Base-by-base conservation (phyloP, 2,797 vertebrate genomes). In the Gymnopithys bicolor region DNA sequence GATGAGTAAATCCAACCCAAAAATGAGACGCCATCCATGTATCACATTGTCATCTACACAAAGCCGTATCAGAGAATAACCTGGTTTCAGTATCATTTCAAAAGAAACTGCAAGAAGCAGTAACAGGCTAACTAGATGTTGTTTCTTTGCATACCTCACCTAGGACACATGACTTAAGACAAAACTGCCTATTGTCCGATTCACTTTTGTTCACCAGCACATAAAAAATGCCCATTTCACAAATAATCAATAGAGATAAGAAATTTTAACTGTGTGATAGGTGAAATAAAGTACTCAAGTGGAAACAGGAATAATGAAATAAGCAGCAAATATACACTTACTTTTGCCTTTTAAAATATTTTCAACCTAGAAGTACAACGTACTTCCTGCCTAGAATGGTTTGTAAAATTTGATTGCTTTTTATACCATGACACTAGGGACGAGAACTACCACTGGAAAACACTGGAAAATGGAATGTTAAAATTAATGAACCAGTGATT, bases 401-500 rank as follows among this genome's bases (percentile, higher is more conserved):
- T 78, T 3, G 2, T 41, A 75, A 87, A 81, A 87, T 30, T 45
- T 75, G 18, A 51, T 32, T 75, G 24, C 21, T 84, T 68, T 86
- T 90, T 62, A 60, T 51, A 74, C 10, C n/a, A n/a, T 21, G 16
- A 76, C 13, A 62, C 13, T 35, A 77, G 37, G 11, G 37, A 56
- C 16, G 39, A 88, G 30, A 90, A 74, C 35, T 51, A 80, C 51
- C 37, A 70, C 35, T 24, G 73, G 35, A 74, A 94, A 86, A 55
- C 16, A 73, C 5, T 53, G 13, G 19, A 73, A 91, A 90, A 81
- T 5, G 4, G 33, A 63, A 81, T 4, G 9, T 27, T 73, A 59
- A 75, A 94, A 80, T 87, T 90, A 92, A 92, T 71, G 73, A 93
- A 80, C 25, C 10, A 63, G 35, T 75, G 19, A 92, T 59, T 86